Conservation (phyloP, 1,140 invertebrate species). For the Drosophila pachea region DNA sequence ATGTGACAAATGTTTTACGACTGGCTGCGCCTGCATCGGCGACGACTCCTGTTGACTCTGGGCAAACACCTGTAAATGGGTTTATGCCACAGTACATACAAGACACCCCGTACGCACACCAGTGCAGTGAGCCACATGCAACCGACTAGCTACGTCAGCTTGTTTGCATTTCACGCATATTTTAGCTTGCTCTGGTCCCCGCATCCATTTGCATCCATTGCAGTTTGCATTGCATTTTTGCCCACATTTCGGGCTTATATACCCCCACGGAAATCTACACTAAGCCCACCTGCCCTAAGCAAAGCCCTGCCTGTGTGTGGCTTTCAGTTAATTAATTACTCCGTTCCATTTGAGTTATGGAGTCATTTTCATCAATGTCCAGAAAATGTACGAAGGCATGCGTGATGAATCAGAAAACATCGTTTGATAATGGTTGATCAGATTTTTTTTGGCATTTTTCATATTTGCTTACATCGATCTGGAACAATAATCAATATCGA, state of each 20-base stretch:
- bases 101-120: slow-evolving; percentile 18
- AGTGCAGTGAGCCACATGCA: not conserved
- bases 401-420: too few species aligned
- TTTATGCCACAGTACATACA: slow-evolving; percentile 57
- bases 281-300: not conserved
- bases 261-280: slow-evolving; percentile 15
- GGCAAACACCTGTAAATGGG: slow-evolving; percentile 73
- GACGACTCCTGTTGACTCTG: slow-evolving; percentile 64
- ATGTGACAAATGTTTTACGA: slow-evolving; percentile 77
- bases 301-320: not conserved
- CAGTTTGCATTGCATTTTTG: slow-evolving; percentile 53
- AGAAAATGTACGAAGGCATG: not conserved
- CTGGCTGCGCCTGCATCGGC: slow-evolving; percentile 59
- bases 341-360: not conserved
- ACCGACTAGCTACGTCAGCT: slow-evolving; percentile 22
- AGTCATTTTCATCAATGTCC: slow-evolving; percentile 20
- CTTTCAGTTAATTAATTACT: slow-evolving; percentile 39
- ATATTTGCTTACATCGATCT: too few species aligned
- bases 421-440: too few species aligned
- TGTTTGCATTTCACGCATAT: slow-evolving; percentile 61
- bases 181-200: slow-evolving; percentile 40
- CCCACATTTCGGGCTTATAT: slow-evolving; percentile 48
- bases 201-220: slow-evolving; percentile 21
- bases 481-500: too few species aligned
- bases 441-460: too few species aligned